Evolutionary conservation across 35 echinoderm and acorn worm genomes (phyloP).

Genomic region (Acanthaster planci): DNA sequence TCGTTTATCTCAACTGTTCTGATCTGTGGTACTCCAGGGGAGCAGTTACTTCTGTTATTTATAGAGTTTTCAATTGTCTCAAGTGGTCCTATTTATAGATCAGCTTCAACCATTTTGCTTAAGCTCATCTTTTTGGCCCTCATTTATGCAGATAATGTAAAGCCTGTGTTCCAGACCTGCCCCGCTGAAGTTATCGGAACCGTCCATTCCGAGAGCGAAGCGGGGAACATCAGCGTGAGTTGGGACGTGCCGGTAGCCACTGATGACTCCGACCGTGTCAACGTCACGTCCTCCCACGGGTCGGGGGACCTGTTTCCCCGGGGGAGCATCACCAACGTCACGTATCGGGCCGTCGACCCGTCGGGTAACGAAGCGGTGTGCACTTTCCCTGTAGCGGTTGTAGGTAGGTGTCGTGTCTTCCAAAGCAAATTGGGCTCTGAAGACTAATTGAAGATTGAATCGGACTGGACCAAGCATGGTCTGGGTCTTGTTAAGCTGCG

Average conservation of each 20-base stretch:
- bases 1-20: too few species aligned
- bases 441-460: too few species aligned
- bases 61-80: too few species aligned
- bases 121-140: not conserved
- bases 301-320: slow-evolving; percentile 29
- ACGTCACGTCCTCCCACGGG: not conserved
- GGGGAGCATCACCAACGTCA: slow-evolving; percentile 24
- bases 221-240: slow-evolving; percentile 2
- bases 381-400: slow-evolving; percentile 19
- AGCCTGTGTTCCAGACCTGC: not conserved
- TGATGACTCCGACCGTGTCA: slow-evolving; percentile 31
- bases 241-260: slow-evolving; percentile 36
- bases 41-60: too few species aligned
- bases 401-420: slow-evolving; percentile 40
- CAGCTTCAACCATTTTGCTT: too few species aligned
- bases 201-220: slow-evolving; percentile 3
- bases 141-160: not conserved
- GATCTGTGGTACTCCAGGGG: too few species aligned
- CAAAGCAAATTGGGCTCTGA: too few species aligned
- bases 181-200: not conserved
- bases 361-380: slow-evolving; percentile 21
- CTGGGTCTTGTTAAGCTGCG: too few species aligned
- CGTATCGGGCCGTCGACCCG: slow-evolving; percentile 18
- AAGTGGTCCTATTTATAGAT: too few species aligned
- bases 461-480: too few species aligned